Conservation (phyloP, 2,797 vertebrate species). For the Euthynnus affinis region DNA sequence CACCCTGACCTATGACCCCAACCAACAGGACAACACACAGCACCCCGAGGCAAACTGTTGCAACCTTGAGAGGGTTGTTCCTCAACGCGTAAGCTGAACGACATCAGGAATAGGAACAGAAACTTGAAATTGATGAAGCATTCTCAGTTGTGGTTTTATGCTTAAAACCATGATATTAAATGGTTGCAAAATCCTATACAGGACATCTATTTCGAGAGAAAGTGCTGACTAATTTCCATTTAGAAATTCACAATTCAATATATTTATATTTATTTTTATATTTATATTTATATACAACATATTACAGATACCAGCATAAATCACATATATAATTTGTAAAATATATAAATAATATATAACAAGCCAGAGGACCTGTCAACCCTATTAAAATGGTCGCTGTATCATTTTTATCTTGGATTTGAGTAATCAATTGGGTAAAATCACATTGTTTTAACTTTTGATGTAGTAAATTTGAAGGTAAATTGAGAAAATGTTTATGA, state of each 20-base stretch:
- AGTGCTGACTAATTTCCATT: background rate
- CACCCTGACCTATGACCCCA: conserved; percentile 64
- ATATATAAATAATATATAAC: background rate
- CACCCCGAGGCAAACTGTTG: conserved; percentile 63
- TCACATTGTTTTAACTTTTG: too few relatives aligned
- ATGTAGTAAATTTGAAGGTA: too few relatives aligned
- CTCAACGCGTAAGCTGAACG: conserved; percentile 59
- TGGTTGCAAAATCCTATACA: conserved; percentile 13
- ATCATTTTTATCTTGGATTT: background rate
- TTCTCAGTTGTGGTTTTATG: conserved; percentile 20
- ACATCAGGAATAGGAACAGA: conserved; percentile 21
- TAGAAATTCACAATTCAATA: background rate
- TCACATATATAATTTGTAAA: background rate
- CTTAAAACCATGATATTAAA: background rate
- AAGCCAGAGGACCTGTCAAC: background rate
- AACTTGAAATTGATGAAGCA: conserved; percentile 25
- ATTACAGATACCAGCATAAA: background rate
- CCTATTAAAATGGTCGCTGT: background rate
- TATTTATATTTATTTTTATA: too few relatives aligned
- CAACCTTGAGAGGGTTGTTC: conserved; percentile 63
- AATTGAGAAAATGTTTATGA: too few relatives aligned
- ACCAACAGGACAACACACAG: conserved; percentile 66
- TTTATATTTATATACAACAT: background rate
- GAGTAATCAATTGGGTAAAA: too few relatives aligned
- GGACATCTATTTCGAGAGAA: background rate